A percentile compares a stretch with the other conserved stretches of the same genome.
phyloP scores from a whole-genome alignment of 2,888 invertebrate species.

The Pelosia muscerda region DNA sequence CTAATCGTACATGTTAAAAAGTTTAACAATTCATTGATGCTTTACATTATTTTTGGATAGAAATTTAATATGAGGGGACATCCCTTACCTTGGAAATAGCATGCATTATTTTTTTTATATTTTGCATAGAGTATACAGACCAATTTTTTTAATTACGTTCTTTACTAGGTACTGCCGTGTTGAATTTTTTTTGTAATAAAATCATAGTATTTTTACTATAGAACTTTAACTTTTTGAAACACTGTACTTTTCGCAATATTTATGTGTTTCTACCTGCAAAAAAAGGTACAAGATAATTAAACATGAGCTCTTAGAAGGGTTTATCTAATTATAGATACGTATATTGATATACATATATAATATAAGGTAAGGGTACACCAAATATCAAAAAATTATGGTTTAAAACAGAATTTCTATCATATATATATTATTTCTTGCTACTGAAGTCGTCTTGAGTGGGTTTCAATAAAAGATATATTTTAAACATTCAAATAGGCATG shows the following conservation, averaged over 20 bases:
- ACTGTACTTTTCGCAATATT: neutral
- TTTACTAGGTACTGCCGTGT: too few species aligned
- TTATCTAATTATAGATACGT: neutral
- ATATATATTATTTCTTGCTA: conserved; percentile 4
- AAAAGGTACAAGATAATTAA: neutral
- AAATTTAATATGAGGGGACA: neutral
- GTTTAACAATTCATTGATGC: conserved; percentile 4
- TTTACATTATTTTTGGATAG: neutral
- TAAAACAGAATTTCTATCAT: conserved; percentile 1
- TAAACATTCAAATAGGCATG: neutral
- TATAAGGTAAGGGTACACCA: neutral
- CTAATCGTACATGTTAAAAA: neutral
- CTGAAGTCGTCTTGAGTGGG: neutral
- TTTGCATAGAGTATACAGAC: too few species aligned
- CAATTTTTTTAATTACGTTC: too few species aligned
- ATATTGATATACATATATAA: neutral
- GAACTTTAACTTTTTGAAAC: neutral
- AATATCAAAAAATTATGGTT: neutral
- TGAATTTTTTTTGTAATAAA: too few species aligned
- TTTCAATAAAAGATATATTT: conserved; percentile 3
- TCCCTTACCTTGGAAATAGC: conserved; percentile 3
- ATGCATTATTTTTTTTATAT: neutral
- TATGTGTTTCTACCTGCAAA: neutral
- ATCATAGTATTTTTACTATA: neutral
- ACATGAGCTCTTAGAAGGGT: neutral